A percentile compares a stretch with the other conserved stretches of the same genome.
These are phyloP conservation scores for Athene noctua DNA, from an alignment of 2,113 vertebrate genomes.

Conservation along the genomic window DNA sequence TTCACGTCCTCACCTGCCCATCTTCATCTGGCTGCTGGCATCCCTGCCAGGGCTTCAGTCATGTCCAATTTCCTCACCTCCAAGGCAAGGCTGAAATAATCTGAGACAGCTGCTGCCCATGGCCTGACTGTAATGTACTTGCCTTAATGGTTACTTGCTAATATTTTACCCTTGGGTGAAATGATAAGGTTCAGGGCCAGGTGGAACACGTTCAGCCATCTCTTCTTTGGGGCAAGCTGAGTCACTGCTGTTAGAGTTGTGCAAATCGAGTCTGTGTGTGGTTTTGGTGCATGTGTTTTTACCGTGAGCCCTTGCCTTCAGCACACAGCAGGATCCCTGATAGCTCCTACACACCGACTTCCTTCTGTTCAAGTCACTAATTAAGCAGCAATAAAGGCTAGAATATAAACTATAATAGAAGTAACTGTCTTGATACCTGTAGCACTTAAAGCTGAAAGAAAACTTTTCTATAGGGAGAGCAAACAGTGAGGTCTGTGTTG, in stretches of 20 bases:
- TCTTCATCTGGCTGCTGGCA: neutral
- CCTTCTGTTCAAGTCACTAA: neutral
- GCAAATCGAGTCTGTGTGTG: neutral
- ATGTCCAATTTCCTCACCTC: neutral
- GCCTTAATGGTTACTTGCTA: neutral
- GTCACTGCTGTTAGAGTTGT: neutral
- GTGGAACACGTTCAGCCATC: neutral
- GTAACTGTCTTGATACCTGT: neutral
- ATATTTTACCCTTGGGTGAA: neutral
- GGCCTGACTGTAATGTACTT: neutral
- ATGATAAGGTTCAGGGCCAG: neutral
- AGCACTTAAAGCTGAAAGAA: neutral
- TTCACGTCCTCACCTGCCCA: neutral
- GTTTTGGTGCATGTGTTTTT: neutral
- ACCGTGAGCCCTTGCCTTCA: neutral
- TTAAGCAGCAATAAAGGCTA: neutral
- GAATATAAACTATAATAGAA: neutral
- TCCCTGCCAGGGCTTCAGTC: neutral
- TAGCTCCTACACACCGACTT: neutral
- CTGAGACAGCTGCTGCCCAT: slow-evolving; percentile 5
- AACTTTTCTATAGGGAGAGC: neutral
- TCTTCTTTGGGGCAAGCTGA: neutral
- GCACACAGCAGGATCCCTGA: neutral
- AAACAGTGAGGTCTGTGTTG: neutral
- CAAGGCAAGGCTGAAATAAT: neutral